Base-by-base conservation (phyloP, 2,797 vertebrate genomes). In the Sebastolobus altivelis region DNA sequence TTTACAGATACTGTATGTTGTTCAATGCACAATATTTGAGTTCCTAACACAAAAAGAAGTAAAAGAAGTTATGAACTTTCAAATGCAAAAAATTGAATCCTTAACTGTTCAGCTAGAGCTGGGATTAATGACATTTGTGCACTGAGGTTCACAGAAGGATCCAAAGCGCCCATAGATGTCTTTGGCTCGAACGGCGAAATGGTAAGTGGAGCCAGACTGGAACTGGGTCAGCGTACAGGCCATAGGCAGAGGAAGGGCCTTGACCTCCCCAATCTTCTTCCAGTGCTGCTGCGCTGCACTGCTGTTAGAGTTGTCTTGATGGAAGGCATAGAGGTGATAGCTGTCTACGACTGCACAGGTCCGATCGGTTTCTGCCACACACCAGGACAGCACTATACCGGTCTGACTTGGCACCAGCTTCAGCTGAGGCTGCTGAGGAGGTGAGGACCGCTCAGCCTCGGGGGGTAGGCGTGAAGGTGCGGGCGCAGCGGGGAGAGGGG, bases 231-330 rank as follows among this genome's bases (percentile, higher is more conserved):
- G 97, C 4, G 99, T 99, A 86, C 99, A 99, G 27, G 99, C 99
- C 99, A 99, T 99, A 6, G 99, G 99, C 33, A 99, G 90, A 0
- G 98, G 98, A 31, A 99, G 96, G 2, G 99, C 99, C 83, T 99
- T 99, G 70, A 99, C 98, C 82, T 99, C 99, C 14, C 99, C 99
- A 0, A 99, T 99, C 94, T 99, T 99, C 92, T 99, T 99, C 99
- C 99, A 99, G 79, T 99, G 97, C 27, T 97, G 97, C 61, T 97
- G 97, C 0, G 96, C 95, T 0, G 90, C 46, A 7, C 82, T 79
- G 49, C 80, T 84, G 85, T 93, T 94, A 0, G 94, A 92, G 87
- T 94, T 95, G 84, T 96, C 95, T 89, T 99, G 98, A 4, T 99
- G 99, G 93, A 98, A 99, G 82, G 99, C 98, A 10, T 99, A 99